These are phyloP conservation scores for Hyles lineata DNA, from an alignment of 2,888 invertebrate genomes.

Conservation along the genomic window DNA sequence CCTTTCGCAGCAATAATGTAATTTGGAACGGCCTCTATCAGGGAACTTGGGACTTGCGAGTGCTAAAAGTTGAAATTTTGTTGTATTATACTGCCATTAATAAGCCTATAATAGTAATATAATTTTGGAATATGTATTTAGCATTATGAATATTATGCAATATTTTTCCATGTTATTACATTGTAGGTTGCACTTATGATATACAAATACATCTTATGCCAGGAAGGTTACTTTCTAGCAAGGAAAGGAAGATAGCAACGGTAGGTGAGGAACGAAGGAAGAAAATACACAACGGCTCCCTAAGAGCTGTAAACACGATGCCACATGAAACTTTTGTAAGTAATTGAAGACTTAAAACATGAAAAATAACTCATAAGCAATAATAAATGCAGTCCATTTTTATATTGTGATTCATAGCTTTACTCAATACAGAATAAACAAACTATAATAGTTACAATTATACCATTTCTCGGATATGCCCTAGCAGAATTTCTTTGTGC, in stretches of 20 bases:
- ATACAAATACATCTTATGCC: not conserved
- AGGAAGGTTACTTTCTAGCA: not conserved
- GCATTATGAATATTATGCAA: slow-evolving; percentile 18
- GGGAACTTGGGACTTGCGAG: not conserved
- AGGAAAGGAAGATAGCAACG: not conserved
- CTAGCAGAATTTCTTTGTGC: too few relatives aligned
- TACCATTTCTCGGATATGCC: too few relatives aligned
- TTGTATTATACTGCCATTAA: slow-evolving; percentile 7
- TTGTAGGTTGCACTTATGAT: slow-evolving; percentile 8
- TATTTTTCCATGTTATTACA: slow-evolving; percentile 21
- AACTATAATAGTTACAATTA: not conserved
- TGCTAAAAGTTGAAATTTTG: slow-evolving; percentile 4
- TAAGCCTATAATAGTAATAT: slow-evolving; percentile 3
- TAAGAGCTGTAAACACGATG: not conserved
- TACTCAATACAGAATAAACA: not conserved
- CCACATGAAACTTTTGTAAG: not conserved
- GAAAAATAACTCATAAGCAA: slow-evolving; percentile 2
- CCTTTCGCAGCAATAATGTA: not conserved
- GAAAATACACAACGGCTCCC: not conserved
- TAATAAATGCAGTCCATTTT: slow-evolving; percentile 4
- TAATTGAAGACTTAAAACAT: not conserved
- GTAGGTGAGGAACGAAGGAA: not conserved
- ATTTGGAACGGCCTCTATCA: not conserved
- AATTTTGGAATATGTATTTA: slow-evolving; percentile 25
- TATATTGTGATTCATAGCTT: slow-evolving; percentile 3